phyloP scores from a whole-genome alignment of 2,888 invertebrate genomes.

The Nezara viridula region DNA sequence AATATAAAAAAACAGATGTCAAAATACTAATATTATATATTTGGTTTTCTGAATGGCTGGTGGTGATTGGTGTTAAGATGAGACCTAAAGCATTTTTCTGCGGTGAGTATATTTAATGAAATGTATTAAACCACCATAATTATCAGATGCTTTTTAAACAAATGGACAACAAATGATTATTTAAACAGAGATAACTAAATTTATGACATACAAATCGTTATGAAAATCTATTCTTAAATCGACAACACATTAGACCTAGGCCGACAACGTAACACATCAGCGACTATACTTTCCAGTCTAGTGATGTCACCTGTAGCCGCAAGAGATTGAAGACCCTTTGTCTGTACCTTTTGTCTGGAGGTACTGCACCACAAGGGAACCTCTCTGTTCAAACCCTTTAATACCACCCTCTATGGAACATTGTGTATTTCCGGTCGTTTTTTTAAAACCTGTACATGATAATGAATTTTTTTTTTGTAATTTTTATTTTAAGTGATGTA shows the following conservation, averaged over 20 bases:
- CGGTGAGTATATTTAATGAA: too few species aligned
- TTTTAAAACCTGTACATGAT: background rate
- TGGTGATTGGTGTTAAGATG: too few species aligned
- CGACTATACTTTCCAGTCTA: background rate
- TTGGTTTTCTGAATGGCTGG: too few species aligned
- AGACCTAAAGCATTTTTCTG: too few species aligned
- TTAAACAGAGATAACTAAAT: too few species aligned
- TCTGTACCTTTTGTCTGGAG: background rate
- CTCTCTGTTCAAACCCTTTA: background rate
- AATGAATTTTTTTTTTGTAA: background rate
- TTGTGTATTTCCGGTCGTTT: background rate
- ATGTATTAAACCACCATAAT: too few species aligned
- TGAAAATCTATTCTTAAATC: background rate
- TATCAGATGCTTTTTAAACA: too few species aligned
- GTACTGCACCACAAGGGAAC: background rate
- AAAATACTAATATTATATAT: too few species aligned
- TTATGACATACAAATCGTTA: too few species aligned
- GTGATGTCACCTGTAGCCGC: constrained; percentile 1
- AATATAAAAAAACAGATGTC: too few species aligned
- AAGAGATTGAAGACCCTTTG: background rate
- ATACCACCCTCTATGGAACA: background rate
- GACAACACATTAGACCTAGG: background rate
- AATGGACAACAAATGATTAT: too few species aligned
- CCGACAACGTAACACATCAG: background rate
- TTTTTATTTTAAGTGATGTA: background rate